Evolutionary conservation across 2,888 invertebrate species (phyloP).

Genomic region (Pilophorus perplexus): DNA sequence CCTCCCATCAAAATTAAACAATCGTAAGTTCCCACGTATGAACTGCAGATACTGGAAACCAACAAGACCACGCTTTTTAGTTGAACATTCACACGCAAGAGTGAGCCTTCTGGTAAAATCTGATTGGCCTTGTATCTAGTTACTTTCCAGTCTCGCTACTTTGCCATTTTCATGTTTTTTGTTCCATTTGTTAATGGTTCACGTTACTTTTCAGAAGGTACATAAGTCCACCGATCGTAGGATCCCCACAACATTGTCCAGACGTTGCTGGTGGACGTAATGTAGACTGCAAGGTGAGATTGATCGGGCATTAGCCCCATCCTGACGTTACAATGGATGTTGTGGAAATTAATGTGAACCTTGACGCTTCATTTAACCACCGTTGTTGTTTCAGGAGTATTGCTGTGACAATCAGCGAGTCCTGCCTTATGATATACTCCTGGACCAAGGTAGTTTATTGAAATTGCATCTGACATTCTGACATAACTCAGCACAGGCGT

Average conservation of each 20-base stretch:
- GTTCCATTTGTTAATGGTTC: no score
- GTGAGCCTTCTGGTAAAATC: no score
- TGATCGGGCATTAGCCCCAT: neutral
- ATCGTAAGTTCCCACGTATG: no score
- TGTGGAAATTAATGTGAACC: neutral
- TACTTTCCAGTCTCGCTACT: no score
- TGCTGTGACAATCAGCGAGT: slow-evolving; percentile 43
- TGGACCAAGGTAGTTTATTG: slow-evolving; percentile 45
- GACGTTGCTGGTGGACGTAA: no score
- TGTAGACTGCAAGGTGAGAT: slow-evolving; percentile 42
- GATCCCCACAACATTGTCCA: slow-evolving; percentile 43
- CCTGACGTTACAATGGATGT: neutral
- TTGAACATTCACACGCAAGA: no score
- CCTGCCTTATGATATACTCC: slow-evolving; percentile 36
- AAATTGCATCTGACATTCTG: no score
- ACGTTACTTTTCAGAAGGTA: no score
- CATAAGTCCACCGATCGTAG: slow-evolving; percentile 43
- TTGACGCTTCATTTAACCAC: neutral
- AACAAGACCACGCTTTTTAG: neutral
- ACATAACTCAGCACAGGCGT: no score
- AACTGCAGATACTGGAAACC: neutral
- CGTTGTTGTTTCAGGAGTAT: slow-evolving; percentile 31
- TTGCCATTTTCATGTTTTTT: no score
- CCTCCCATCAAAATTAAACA: slow-evolving; percentile 39
- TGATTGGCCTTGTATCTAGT: no score